A percentile compares a stretch with the other conserved stretches of the same genome.
phyloP scores from a whole-genome alignment of 2,888 invertebrate species.

The Heliconius cydno region DNA sequence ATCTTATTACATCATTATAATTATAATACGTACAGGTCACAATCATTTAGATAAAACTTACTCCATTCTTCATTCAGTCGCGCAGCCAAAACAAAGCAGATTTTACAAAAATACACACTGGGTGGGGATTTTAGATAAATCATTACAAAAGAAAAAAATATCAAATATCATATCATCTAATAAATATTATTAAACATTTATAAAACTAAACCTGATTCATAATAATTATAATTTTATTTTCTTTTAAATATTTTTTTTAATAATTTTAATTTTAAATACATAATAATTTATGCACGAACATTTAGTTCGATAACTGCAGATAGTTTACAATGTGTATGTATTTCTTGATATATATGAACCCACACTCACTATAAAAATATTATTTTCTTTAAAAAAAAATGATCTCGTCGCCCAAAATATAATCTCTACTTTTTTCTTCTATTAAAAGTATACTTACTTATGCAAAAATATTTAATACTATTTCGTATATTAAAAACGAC shows the following conservation, averaged over 20 bases:
- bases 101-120: neutral
- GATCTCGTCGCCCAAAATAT: neutral
- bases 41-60: slow-evolving; percentile 24
- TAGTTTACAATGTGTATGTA: too few species aligned
- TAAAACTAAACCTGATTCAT: too few species aligned
- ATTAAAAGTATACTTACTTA: too few species aligned
- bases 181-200: neutral
- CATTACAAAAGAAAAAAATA: neutral
- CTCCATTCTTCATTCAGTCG: slow-evolving; percentile 14
- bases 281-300: too few species aligned
- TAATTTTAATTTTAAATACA: too few species aligned
- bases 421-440: too few species aligned
- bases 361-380: neutral
- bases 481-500: neutral
- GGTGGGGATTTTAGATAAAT: neutral
- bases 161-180: too few species aligned
- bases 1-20: neutral
- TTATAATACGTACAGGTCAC: slow-evolving; percentile 20
- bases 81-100: neutral
- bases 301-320: too few species aligned
- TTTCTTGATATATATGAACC: neutral
- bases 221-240: too few species aligned
- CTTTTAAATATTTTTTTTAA: too few species aligned
- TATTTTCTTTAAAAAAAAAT: neutral
- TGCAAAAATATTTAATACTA: too few species aligned